phyloP scores from a whole-genome alignment of 2,888 invertebrate species.

The Clusia tigrina region DNA sequence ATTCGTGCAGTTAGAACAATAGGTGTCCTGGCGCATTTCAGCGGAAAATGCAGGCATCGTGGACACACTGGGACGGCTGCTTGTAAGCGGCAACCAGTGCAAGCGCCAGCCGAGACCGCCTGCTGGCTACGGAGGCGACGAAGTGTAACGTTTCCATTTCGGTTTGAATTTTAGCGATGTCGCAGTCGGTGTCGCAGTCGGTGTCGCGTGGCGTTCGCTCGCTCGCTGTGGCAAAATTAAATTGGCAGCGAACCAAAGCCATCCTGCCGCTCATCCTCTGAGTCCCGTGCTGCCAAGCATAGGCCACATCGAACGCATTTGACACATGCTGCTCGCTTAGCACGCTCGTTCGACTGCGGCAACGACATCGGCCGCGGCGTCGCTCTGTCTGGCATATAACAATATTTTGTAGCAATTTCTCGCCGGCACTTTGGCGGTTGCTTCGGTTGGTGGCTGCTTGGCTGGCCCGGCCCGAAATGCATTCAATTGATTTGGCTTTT shows the following conservation, averaged over 20 bases:
- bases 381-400: constrained; percentile 52
- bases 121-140: constrained; percentile 49
- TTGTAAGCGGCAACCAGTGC: constrained; percentile 49
- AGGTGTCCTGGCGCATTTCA: constrained; percentile 56
- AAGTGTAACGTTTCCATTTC: constrained; percentile 46
- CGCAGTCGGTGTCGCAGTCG: too few species aligned
- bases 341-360: constrained; percentile 37
- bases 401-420: constrained; percentile 44
- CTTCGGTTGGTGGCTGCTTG: constrained; percentile 46
- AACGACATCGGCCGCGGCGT: constrained; percentile 44
- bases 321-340: constrained; percentile 48
- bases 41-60: constrained; percentile 55
- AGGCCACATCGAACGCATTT: constrained; percentile 51
- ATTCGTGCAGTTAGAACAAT: constrained; percentile 40
- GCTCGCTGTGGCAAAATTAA: constrained; percentile 58
- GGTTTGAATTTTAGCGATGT: constrained; percentile 25
- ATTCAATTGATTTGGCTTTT: too few species aligned
- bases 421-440: constrained; percentile 48
- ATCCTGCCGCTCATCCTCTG: constrained; percentile 30
- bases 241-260: constrained; percentile 57
- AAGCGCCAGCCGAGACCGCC: constrained; percentile 23
- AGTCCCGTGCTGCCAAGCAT: constrained; percentile 1
- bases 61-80: constrained; percentile 41
- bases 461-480: too few species aligned
- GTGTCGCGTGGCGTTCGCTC: constrained; percentile 41